A percentile compares a stretch with the other conserved stretches of the same genome.
phyloP scores from a whole-genome alignment of 1,140 invertebrate species.

The Dreissena rostriformis region DNA sequence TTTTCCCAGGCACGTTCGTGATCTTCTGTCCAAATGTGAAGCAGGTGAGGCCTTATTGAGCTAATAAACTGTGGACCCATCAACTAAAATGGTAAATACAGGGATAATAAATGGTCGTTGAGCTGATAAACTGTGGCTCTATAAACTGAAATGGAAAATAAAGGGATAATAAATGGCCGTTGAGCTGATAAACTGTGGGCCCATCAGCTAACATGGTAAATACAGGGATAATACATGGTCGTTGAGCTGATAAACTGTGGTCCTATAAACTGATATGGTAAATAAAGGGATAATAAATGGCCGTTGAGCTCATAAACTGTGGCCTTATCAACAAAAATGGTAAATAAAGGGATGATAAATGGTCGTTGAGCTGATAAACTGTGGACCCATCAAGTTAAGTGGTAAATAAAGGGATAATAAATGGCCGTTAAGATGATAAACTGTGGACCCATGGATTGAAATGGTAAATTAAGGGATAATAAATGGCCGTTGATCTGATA shows the following conservation, averaged over 20 bases:
- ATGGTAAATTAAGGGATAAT: background rate
- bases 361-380: too few relatives aligned
- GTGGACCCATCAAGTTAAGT: too few relatives aligned
- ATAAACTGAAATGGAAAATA: too few relatives aligned
- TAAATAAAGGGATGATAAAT: background rate
- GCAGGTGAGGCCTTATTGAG: conserved; percentile 48
- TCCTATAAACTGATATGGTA: too few relatives aligned
- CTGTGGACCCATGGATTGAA: conserved; percentile 56
- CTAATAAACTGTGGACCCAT: conserved; percentile 57
- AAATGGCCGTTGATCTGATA: too few relatives aligned
- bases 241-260: too few relatives aligned
- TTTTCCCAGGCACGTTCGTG: conserved; percentile 48
- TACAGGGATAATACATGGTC: too few relatives aligned
- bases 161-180: too few relatives aligned
- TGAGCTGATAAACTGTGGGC: conserved; percentile 51
- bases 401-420: too few relatives aligned
- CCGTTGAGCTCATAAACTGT: conserved; percentile 53
- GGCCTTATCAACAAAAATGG: conserved; percentile 52
- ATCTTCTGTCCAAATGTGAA: conserved; percentile 34
- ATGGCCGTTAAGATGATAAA: conserved; percentile 50
- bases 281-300: too few relatives aligned
- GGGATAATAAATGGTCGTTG: too few relatives aligned
- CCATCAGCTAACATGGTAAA: conserved; percentile 51
- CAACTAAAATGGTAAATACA: conserved; percentile 30
- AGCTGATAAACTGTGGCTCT: too few relatives aligned